Evolutionary conservation across 2,888 invertebrate species (phyloP).

Genomic region (Campaea margaritaria): DNA sequence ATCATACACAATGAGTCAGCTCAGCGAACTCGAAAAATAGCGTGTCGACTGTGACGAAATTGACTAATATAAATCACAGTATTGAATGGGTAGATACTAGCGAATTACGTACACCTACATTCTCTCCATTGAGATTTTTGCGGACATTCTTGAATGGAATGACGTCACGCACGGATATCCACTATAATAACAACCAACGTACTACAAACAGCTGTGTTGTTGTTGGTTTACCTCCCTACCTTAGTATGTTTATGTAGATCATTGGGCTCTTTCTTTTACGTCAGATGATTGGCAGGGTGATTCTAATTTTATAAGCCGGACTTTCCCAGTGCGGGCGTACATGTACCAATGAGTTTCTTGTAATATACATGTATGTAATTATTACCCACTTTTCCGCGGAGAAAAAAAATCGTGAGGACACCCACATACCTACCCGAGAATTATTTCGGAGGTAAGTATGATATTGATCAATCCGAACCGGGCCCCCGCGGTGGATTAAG

Average conservation of each 20-base stretch:
- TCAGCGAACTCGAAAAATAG: not conserved
- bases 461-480: too few relatives aligned
- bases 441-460: too few relatives aligned
- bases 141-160: conserved; percentile 73
- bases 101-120: conserved; percentile 43
- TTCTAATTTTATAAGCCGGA: conserved; percentile 17
- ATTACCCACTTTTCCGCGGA: too few relatives aligned
- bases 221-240: conserved; percentile 43
- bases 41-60: conserved; percentile 15
- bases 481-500: too few relatives aligned
- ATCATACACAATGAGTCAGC: conserved; percentile 13
- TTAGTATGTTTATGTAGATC: conserved; percentile 52
- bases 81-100: conserved; percentile 22
- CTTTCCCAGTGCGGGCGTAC: too few relatives aligned
- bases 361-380: too few relatives aligned
- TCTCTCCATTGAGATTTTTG: conserved; percentile 63
- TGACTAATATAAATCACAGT: conserved; percentile 12
- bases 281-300: conserved; percentile 60
- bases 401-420: too few relatives aligned
- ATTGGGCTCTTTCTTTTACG: conserved; percentile 78
- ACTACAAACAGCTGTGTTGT: conserved; percentile 49
- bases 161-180: conserved; percentile 68
- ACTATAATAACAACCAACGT: conserved; percentile 36
- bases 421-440: too few relatives aligned
- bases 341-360: too few relatives aligned